These are phyloP conservation scores for Petrocephalus sullivani DNA, from an alignment of 2,797 vertebrate species.

Conservation along the genomic window DNA sequence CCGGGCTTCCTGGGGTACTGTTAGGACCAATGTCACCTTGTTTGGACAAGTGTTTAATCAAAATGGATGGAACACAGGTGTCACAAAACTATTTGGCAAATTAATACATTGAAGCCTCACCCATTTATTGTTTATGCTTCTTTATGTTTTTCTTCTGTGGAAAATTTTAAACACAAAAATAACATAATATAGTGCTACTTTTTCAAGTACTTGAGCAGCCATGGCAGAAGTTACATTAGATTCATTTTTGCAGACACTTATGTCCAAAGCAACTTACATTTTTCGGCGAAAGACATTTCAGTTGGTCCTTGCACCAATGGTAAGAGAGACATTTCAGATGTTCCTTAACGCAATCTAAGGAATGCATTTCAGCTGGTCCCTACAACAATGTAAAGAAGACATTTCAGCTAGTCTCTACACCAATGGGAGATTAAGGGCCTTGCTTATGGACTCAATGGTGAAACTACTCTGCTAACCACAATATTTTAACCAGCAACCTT, in stretches of 20 bases:
- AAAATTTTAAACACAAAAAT: neutral
- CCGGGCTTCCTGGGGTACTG: neutral
- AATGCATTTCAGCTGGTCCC: neutral
- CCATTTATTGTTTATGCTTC: neutral
- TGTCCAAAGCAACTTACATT: neutral
- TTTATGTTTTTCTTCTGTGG: neutral
- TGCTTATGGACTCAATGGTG: neutral
- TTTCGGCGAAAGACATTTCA: neutral
- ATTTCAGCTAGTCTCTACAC: neutral
- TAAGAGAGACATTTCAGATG: neutral
- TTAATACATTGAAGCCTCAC: neutral
- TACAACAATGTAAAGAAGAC: neutral
- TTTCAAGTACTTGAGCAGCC: neutral
- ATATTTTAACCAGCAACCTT: neutral
- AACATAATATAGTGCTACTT: neutral
- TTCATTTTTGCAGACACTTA: neutral
- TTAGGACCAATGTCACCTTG: neutral
- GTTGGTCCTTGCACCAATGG: neutral
- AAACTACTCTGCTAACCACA: neutral
- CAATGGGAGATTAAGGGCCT: neutral
- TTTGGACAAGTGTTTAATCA: neutral
- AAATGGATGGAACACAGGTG: neutral
- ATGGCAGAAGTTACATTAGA: neutral
- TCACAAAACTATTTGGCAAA: slow-evolving; percentile 5
- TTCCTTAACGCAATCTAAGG: neutral